Evolutionary conservation across 2,888 invertebrate species (phyloP).

Genomic region (Drosophila limbata): DNA sequence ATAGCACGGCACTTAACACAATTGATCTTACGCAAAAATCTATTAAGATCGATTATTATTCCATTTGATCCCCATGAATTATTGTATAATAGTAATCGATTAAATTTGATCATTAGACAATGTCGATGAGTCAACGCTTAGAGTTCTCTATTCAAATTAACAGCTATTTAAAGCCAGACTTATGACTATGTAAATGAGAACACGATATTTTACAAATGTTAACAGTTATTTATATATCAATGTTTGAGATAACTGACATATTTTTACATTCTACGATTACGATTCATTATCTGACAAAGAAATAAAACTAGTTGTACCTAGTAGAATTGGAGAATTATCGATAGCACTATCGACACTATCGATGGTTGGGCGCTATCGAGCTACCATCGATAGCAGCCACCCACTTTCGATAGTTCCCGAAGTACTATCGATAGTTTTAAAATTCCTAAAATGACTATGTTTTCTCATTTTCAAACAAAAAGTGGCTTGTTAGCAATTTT

Average conservation of each 20-base stretch:
- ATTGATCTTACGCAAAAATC: conserved; percentile 5
- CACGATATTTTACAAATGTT: conserved; percentile 27
- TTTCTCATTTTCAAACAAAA: no score
- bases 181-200: conserved; percentile 35
- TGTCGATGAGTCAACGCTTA: conserved; percentile 2
- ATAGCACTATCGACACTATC: no score
- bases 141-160: not conserved
- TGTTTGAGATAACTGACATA: not conserved
- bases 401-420: no score
- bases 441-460: no score
- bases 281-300: not conserved
- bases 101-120: conserved; percentile 4
- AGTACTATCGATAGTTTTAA: no score
- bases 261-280: not conserved
- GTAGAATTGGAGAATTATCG: no score
- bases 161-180: not conserved
- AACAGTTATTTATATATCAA: conserved; percentile 24
- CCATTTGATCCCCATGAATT: not conserved
- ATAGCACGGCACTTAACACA: not conserved
- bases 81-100: conserved; percentile 9
- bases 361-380: no score
- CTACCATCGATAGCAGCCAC: no score
- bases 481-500: no score
- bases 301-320: no score
- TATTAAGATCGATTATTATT: not conserved